Conservation (phyloP, 2,888 invertebrate genomes). For the Cataglyphis rosenhaueri region DNA sequence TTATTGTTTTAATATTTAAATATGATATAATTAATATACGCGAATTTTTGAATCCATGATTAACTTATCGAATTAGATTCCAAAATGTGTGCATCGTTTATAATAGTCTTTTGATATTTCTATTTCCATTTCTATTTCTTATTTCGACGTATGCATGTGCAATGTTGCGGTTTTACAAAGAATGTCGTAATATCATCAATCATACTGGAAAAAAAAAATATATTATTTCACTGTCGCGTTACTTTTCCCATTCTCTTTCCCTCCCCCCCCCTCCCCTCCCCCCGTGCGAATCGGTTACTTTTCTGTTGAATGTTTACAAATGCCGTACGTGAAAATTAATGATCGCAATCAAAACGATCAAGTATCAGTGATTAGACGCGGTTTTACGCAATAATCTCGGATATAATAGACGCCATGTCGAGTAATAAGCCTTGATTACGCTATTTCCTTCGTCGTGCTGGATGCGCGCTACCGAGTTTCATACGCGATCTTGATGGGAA, state of each 20-base stretch:
- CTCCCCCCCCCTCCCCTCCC: too few relatives aligned
- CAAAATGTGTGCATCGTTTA: not conserved
- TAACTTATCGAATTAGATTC: not conserved
- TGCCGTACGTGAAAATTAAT: slow-evolving; percentile 23
- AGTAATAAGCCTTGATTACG: slow-evolving; percentile 37
- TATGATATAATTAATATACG: not conserved
- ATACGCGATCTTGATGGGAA: slow-evolving; percentile 28
- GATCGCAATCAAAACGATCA: slow-evolving; percentile 42
- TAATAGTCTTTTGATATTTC: not conserved
- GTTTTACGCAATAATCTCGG: slow-evolving; percentile 32
- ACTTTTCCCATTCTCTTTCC: not conserved
- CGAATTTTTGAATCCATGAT: not conserved
- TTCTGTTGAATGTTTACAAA: not conserved
- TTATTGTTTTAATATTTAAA: not conserved
- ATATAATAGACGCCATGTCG: slow-evolving; percentile 40
- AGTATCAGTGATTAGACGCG: slow-evolving; percentile 21
- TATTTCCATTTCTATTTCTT: not conserved
- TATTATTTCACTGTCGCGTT: slow-evolving; percentile 4
- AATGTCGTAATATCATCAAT: slow-evolving; percentile 5
- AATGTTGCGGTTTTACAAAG: not conserved
- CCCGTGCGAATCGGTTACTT: not conserved
- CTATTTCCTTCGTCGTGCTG: slow-evolving; percentile 29
- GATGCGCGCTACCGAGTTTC: slow-evolving; percentile 8
- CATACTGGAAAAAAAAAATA: not conserved
- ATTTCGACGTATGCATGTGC: not conserved